Evolutionary conservation across 2,797 vertebrate species (phyloP).

Genomic region (Monodelphis domestica): DNA sequence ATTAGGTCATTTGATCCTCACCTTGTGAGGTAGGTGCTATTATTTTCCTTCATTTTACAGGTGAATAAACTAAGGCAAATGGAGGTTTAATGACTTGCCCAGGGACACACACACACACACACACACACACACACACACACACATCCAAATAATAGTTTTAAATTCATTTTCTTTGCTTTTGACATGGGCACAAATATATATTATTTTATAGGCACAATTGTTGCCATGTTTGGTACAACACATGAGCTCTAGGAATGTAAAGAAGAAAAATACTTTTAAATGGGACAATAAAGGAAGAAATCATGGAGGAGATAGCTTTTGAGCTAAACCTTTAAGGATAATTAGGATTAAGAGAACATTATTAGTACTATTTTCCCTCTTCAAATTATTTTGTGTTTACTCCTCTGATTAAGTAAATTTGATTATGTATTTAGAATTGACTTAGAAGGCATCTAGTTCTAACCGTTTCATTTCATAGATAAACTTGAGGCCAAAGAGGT

Average conservation of each 20-base stretch:
- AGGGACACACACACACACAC: too few species aligned
- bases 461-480: background rate
- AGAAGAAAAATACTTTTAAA: background rate
- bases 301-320: background rate
- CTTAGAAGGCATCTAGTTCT: background rate
- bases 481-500: background rate
- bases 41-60: background rate
- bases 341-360: background rate
- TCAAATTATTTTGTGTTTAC: background rate
- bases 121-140: too few species aligned
- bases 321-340: background rate
- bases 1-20: conserved; percentile 11
- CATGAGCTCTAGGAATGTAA: background rate
- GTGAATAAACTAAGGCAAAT: background rate
- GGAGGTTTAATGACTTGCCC: background rate
- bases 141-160: background rate
- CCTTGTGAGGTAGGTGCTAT: background rate
- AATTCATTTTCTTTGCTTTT: background rate
- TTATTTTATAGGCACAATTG: background rate
- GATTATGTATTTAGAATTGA: background rate
- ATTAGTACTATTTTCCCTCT: background rate
- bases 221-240: background rate
- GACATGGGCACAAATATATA: background rate
- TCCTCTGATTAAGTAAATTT: background rate
- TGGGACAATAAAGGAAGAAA: background rate